Evolutionary conservation across 2,888 invertebrate species (phyloP).

Genomic region (Mylabris sibirica): DNA sequence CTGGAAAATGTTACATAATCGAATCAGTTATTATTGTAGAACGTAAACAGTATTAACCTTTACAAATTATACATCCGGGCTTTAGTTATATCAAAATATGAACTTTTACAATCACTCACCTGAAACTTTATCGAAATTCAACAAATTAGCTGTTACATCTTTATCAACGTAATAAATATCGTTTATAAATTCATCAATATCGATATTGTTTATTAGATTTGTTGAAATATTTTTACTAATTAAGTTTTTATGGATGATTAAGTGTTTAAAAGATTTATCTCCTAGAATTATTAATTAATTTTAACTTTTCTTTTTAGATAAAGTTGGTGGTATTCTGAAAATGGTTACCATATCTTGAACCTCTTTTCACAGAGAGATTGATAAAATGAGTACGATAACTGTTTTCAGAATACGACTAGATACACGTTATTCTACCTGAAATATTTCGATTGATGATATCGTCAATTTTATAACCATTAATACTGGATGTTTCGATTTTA

Average conservation of each 20-base stretch:
- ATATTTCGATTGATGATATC: slow-evolving; percentile 33
- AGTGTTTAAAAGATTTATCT: slow-evolving; percentile 40
- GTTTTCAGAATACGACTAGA: too few relatives aligned
- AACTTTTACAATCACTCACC: slow-evolving; percentile 38
- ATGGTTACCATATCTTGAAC: too few relatives aligned
- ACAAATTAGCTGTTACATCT: slow-evolving; percentile 8
- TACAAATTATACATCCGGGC: neutral
- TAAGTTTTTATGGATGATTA: slow-evolving; percentile 44
- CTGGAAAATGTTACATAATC: too few relatives aligned
- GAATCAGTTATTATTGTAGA: too few relatives aligned
- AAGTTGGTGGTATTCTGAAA: too few relatives aligned
- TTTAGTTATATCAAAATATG: neutral
- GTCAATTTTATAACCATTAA: slow-evolving; percentile 35
- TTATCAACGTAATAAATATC: slow-evolving; percentile 43
- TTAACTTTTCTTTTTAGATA: too few relatives aligned
- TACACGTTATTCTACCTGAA: neutral
- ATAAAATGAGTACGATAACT: too few relatives aligned
- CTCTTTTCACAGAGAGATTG: too few relatives aligned
- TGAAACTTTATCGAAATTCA: slow-evolving; percentile 44
- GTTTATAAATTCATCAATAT: slow-evolving; percentile 39
- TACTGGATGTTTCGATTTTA: slow-evolving; percentile 36
- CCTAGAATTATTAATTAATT: slow-evolving; percentile 34
- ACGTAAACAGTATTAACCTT: too few relatives aligned
- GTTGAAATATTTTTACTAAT: slow-evolving; percentile 27
- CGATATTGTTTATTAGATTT: slow-evolving; percentile 42